Base-by-base conservation (phyloP, 2,888 invertebrate species). In the Protonemura montana region DNA sequence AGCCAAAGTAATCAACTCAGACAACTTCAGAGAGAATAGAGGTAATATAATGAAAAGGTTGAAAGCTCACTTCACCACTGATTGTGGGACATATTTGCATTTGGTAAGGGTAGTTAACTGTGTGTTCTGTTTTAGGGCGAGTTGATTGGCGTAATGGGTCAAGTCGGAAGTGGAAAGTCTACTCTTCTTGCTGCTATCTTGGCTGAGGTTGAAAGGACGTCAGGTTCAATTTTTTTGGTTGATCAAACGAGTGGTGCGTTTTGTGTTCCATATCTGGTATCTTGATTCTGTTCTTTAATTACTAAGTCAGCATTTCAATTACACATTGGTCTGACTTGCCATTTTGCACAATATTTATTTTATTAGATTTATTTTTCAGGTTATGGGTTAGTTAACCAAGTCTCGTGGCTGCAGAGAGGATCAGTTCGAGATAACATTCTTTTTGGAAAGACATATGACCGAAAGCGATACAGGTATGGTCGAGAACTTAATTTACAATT, bases 361-460 rank as follows among this genome's bases (percentile, higher is more conserved):
- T 59, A 35, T 25, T 86, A 21, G 35, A 2, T 86, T 42, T 82
- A 28, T 86, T 86, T 89, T 90, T 76, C 89, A 93, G 97, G 97
- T 88, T 96, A 97, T 89, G 98, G 96, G 27, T 96, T 95, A 89
- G 96, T 98, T 0, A 94, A 95, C 0, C 99, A 99, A 92, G 95
- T 95, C 88, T 94, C 98, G 0, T 99, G 99, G 99, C 92, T 99
- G 83, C 96, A 98, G 89, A 94, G 97, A 85, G 98, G 97, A 76
- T 97, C 97, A 0, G 94, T 99, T 82, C 94, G 96, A 85, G 97
- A 98, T 87, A 99, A 99, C 91, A 98, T 99, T 89, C 92, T 99
- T 59, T 99, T 99, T 92, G 99, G 98, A 0, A 95, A 94, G 89
- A 93, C 95, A 0, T 98, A 95, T 89, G 96, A 98, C 90, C 95